A percentile compares a stretch with the other conserved stretches of the same genome.
These are phyloP conservation scores for Muscidifurax raptorellus DNA, from an alignment of 1,140 invertebrate species.

Conservation along the genomic window DNA sequence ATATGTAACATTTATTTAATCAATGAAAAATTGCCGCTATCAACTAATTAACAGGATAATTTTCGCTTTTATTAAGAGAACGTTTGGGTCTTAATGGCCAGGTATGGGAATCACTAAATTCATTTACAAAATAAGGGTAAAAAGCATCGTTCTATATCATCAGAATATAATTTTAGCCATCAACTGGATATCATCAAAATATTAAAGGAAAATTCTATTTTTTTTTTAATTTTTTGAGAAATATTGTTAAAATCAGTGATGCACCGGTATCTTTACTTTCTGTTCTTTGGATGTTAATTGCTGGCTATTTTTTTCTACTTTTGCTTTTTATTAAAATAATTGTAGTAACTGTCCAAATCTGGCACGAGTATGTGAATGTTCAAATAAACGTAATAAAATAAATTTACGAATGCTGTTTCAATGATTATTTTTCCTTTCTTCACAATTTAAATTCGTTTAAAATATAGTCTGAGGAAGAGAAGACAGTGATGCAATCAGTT, in stretches of 20 bases:
- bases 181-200: neutral
- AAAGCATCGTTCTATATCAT: neutral
- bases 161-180: neutral
- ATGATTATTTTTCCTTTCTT: no score
- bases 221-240: neutral
- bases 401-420: neutral
- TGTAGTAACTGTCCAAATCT: conserved; percentile 42
- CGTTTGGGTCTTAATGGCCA: conserved; percentile 12
- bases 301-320: conserved; percentile 10
- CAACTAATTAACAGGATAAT: neutral
- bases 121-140: neutral
- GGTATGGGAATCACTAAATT: conserved; percentile 21
- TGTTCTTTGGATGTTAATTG: conserved; percentile 10
- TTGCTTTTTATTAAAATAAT: conserved; percentile 32
- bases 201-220: neutral
- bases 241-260: conserved; percentile 31
- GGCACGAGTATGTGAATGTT: conserved; percentile 45
- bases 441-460: no score
- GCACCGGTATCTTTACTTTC: neutral
- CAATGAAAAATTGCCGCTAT: conserved; percentile 10
- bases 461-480: no score
- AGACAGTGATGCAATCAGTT: no score
- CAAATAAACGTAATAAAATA: conserved; percentile 40
- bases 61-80: conserved; percentile 26
- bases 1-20: neutral